These are phyloP conservation scores for Nomada goodeniana DNA, from an alignment of 2,888 invertebrate species.

Conservation along the genomic window DNA sequence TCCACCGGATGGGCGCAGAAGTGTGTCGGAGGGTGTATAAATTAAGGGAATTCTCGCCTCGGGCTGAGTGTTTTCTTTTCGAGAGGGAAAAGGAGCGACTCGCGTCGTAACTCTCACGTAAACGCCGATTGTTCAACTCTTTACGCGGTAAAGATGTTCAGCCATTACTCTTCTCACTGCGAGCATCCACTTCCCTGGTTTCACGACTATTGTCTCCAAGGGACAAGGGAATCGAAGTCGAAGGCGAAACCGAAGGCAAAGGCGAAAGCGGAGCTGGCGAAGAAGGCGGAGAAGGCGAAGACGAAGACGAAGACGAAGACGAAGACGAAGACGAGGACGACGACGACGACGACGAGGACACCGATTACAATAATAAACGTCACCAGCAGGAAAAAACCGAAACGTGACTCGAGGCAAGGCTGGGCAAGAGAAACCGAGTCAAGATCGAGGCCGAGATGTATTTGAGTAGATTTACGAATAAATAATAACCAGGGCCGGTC, in stretches of 20 bases:
- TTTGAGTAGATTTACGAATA: not conserved
- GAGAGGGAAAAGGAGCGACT: not conserved
- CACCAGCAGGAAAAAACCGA: not conserved
- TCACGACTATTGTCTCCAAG: not conserved
- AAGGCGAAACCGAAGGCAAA: not conserved
- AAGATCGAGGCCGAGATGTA: not conserved
- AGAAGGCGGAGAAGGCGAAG: not conserved
- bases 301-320: not conserved
- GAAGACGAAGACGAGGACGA: not conserved
- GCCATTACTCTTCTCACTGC: slow-evolving; percentile 3
- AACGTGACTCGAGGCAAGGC: not conserved
- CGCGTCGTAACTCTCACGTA: not conserved
- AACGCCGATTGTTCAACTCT: not conserved
- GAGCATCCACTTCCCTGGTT: slow-evolving; percentile 21
- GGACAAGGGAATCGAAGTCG: not conserved
- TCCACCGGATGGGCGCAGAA: not conserved
- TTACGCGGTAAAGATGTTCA: slow-evolving; percentile 20
- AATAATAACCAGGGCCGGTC: slow-evolving; percentile 6
- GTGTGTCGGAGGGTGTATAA: not conserved
- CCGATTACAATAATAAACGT: not conserved
- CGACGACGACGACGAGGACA: not conserved
- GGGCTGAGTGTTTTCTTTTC: not conserved
- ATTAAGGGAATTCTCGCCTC: slow-evolving; percentile 21
- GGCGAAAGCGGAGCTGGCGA: not conserved
- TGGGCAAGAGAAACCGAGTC: not conserved